Evolutionary conservation across 2,888 invertebrate genomes (phyloP).

Genomic region (Macrosiphum euphorbiae): DNA sequence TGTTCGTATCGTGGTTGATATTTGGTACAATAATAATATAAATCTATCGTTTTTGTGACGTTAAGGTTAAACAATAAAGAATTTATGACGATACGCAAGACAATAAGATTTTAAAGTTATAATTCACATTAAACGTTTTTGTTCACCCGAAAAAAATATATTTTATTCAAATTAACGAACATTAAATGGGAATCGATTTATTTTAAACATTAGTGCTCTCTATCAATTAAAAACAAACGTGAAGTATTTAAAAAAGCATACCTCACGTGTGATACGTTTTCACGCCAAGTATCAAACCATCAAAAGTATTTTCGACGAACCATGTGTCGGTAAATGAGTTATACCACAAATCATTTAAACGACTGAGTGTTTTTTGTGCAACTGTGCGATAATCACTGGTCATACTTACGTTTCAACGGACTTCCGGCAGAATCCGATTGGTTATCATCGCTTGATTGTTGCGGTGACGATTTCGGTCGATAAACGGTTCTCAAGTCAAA

Average conservation of each 20-base stretch:
- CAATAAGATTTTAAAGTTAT: neutral
- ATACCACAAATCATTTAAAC: neutral
- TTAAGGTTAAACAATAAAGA: neutral
- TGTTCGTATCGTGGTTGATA: neutral
- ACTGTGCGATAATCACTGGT: neutral
- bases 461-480: constrained; percentile 69
- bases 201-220: neutral
- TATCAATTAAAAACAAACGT: neutral
- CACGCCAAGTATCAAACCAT: neutral
- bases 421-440: constrained; percentile 74
- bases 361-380: neutral
- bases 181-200: neutral
- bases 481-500: constrained; percentile 71
- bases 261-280: neutral
- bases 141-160: neutral
- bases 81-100: neutral
- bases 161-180: neutral
- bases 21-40: neutral
- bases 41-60: neutral
- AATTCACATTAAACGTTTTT: neutral
- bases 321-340: neutral
- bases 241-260: neutral
- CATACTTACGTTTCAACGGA: constrained; percentile 75
- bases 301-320: neutral
- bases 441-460: constrained; percentile 71